These are phyloP conservation scores for Brachionus asplanchnoidis DNA, from an alignment of 1,140 invertebrate genomes.

Conservation along the genomic window DNA sequence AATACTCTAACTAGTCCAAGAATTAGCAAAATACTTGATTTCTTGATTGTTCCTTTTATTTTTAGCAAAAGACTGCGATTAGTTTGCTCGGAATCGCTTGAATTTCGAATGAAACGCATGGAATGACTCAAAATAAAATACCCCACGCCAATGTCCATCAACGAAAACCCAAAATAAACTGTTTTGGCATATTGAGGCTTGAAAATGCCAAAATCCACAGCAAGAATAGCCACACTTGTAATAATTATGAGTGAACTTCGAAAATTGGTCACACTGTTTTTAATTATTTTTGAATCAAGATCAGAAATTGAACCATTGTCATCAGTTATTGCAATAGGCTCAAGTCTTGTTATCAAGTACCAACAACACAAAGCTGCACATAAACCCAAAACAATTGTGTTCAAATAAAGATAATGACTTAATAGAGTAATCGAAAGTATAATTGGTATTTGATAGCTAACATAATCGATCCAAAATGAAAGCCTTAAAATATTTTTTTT, in stretches of 20 bases:
- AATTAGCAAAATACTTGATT: not conserved
- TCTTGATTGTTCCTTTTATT: not conserved
- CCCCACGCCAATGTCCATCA: conserved; percentile 94
- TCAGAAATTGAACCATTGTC: not conserved
- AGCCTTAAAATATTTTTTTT: not conserved
- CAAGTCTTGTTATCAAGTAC: not conserved
- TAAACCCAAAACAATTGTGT: not conserved
- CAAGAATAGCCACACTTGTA: conserved; percentile 19
- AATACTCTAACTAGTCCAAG: not conserved
- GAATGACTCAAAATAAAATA: conserved; percentile 80
- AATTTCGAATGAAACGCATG: conserved; percentile 52
- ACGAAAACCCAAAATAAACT: conserved; percentile 73
- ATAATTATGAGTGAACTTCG: conserved; percentile 3
- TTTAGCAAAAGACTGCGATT: not conserved
- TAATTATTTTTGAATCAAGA: not conserved
- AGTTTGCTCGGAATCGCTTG: not conserved
- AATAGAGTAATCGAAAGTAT: not conserved
- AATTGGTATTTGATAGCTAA: not conserved
- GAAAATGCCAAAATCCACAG: conserved; percentile 14
- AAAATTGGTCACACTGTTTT: not conserved
- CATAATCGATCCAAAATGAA: not conserved
- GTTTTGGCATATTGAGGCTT: conserved; percentile 66
- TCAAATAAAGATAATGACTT: not conserved
- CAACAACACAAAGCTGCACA: not conserved
- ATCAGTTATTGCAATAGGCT: not conserved